Evolutionary conservation across 2,888 invertebrate species (phyloP).

Genomic region (Oxyteleia sp.): DNA sequence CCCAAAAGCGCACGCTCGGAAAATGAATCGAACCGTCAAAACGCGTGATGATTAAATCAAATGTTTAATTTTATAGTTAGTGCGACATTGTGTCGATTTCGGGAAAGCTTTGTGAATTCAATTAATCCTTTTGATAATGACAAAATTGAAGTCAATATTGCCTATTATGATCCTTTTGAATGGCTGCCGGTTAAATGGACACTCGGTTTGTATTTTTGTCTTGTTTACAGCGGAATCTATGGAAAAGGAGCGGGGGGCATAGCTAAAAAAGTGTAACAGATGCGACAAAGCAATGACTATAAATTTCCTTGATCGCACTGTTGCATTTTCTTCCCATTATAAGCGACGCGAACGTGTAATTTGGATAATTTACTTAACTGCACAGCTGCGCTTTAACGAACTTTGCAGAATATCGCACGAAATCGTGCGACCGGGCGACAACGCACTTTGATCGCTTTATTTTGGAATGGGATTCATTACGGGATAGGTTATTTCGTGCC

Average conservation of each 20-base stretch:
- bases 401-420: slow-evolving; percentile 35
- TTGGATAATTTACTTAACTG: slow-evolving; percentile 67
- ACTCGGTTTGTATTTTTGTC: background rate
- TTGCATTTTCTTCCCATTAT: slow-evolving; percentile 56
- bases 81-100: slow-evolving; percentile 7
- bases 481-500: slow-evolving; percentile 9
- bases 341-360: slow-evolving; percentile 54
- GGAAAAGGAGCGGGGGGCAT: background rate
- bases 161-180: background rate
- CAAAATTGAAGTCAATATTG: slow-evolving; percentile 7
- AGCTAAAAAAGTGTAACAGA: slow-evolving; percentile 34
- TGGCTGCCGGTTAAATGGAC: background rate
- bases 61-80: slow-evolving; percentile 46
- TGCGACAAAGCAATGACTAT: slow-evolving; percentile 53
- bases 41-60: slow-evolving; percentile 34
- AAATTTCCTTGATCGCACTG: slow-evolving; percentile 49
- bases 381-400: slow-evolving; percentile 61
- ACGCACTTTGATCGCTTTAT: slow-evolving; percentile 52
- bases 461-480: slow-evolving; percentile 36
- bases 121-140: slow-evolving; percentile 31
- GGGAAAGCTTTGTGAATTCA: slow-evolving; percentile 16
- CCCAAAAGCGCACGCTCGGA: background rate
- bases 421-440: slow-evolving; percentile 41
- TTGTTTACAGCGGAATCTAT: slow-evolving; percentile 25
- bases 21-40: slow-evolving; percentile 27